Conservation (phyloP, 37 sponge, comb jelly and placozoan species). For the Halichondria panicea region DNA sequence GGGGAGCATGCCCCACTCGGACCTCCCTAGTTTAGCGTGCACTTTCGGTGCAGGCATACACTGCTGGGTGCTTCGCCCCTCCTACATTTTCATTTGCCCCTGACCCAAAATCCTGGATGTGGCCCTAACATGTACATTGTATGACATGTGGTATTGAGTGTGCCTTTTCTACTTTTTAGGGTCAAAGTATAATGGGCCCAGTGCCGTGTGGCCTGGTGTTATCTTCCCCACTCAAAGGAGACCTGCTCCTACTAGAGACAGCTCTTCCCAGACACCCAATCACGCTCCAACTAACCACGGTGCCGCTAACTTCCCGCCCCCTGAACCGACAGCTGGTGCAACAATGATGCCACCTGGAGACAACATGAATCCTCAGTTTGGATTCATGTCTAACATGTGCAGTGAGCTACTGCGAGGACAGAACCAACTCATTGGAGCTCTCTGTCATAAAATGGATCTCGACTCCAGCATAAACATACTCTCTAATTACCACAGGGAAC, state of each 20-base stretch:
- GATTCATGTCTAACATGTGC: conserved; percentile 57
- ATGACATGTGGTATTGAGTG: no score
- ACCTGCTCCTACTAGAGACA: neutral
- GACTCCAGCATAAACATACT: conserved; percentile 27
- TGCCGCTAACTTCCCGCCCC: neutral
- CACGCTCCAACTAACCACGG: no score
- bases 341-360: neutral
- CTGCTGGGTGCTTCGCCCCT: neutral
- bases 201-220: conserved; percentile 34
- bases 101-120: no score
- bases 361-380: conserved; percentile 50
- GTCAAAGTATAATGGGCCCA: no score
- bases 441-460: conserved; percentile 42
- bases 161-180: no score
- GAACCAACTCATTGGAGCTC: conserved; percentile 30
- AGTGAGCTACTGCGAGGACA: conserved; percentile 59
- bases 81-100: no score
- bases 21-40: no score
- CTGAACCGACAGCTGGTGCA: neutral
- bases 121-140: no score
- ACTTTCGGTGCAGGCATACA: no score
- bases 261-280: neutral
- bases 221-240: conserved; percentile 5
- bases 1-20: no score
- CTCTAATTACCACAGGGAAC: conserved; percentile 52